A percentile compares a stretch with the other conserved stretches of the same genome.
Conservation (phyloP, 2,888 invertebrate genomes). For the Spodoptera picta region DNA sequence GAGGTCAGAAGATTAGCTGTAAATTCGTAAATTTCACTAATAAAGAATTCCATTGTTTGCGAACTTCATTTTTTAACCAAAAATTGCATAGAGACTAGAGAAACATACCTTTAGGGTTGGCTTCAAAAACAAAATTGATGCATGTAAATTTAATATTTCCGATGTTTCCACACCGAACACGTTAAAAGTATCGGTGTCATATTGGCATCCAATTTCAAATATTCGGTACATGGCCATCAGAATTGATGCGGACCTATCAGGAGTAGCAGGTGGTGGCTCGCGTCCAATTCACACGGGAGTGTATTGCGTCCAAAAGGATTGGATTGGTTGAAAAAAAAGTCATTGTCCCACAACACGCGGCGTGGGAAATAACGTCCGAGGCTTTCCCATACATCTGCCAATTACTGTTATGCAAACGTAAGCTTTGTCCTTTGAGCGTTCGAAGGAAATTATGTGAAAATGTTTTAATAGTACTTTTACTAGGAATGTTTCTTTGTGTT, state of each 20-base stretch:
- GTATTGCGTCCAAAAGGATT: constrained; percentile 70
- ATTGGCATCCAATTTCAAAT: constrained; percentile 56
- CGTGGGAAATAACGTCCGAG: constrained; percentile 59
- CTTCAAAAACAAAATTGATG: too few species aligned
- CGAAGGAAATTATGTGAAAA: not conserved
- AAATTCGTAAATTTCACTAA: too few species aligned
- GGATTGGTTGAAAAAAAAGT: constrained; percentile 71
- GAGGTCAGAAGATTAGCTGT: too few species aligned
- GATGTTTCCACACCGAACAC: constrained; percentile 24
- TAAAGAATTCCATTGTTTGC: too few species aligned
- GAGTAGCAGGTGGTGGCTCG: constrained; percentile 70
- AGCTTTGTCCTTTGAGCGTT: constrained; percentile 8
- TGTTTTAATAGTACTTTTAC: not conserved
- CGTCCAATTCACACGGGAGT: constrained; percentile 71
- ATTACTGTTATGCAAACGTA: constrained; percentile 34
- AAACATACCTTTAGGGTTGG: too few species aligned
- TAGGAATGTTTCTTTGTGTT: too few species aligned
- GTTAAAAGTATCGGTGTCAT: constrained; percentile 34
- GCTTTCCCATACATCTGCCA: constrained; percentile 36
- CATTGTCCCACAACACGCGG: constrained; percentile 56
- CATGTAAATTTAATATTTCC: constrained; percentile 8
- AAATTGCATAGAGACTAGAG: too few species aligned
- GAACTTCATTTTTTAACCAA: too few species aligned
- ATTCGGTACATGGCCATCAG: constrained; percentile 58
- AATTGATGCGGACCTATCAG: constrained; percentile 70